Conservation (phyloP, 1,140 invertebrate genomes). For the Drosophila fuyamai region DNA sequence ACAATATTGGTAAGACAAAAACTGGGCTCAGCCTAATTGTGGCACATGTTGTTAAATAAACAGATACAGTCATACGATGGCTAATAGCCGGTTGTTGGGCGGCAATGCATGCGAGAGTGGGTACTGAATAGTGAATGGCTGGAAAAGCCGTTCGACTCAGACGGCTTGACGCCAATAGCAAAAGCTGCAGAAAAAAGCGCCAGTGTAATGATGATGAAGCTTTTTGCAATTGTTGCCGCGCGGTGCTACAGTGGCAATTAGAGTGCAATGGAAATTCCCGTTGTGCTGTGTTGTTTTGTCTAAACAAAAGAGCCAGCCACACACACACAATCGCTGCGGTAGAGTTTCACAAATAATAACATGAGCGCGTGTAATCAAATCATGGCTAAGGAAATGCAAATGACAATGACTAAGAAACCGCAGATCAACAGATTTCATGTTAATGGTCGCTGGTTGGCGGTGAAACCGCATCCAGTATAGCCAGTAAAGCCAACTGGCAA, state of each 20-base stretch:
- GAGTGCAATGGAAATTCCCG: conserved; percentile 70
- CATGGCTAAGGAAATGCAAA: conserved; percentile 30
- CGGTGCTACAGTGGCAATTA: conserved; percentile 66
- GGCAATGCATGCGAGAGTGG: conserved; percentile 52
- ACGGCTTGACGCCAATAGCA: conserved; percentile 77
- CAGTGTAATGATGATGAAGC: conserved; percentile 77
- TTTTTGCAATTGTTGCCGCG: conserved; percentile 40
- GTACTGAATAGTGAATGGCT: conserved; percentile 56
- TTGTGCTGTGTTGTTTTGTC: conserved; percentile 20
- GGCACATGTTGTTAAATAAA: conserved; percentile 28
- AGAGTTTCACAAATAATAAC: conserved; percentile 24
- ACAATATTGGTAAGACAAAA: conserved; percentile 31
- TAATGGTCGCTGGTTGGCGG: too few species aligned
- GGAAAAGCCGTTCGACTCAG: conserved; percentile 74
- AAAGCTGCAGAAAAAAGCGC: conserved; percentile 54
- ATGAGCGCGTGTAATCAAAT: conserved; percentile 34
- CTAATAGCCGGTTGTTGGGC: conserved; percentile 2
- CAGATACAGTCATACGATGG: conserved; percentile 7
- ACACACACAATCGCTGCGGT: conserved; percentile 41
- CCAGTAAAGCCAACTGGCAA: neutral
- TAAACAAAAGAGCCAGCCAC: conserved; percentile 49
- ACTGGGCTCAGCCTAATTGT: conserved; percentile 51
- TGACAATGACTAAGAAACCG: conserved; percentile 34
- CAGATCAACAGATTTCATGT: conserved; percentile 30
- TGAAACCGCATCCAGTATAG: neutral